These are phyloP conservation scores for Drosophila paramelanica DNA, from an alignment of 2,888 invertebrate genomes.

Conservation along the genomic window DNA sequence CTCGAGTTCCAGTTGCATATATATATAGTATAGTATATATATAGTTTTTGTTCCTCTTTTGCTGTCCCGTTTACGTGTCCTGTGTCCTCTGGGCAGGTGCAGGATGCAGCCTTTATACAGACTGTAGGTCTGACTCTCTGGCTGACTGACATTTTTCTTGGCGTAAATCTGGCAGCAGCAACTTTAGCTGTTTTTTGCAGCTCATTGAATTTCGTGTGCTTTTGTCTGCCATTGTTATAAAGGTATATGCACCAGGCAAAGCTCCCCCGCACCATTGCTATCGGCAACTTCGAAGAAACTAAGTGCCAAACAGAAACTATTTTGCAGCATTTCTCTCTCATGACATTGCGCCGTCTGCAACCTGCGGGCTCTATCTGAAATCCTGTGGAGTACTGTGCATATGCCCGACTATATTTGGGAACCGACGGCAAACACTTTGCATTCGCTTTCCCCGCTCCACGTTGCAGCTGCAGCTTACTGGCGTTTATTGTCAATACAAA, in stretches of 20 bases:
- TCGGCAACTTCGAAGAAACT: constrained; percentile 60
- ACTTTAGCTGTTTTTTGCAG: constrained; percentile 78
- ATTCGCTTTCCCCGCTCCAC: constrained; percentile 1
- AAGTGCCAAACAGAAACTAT: constrained; percentile 68
- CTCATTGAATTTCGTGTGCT: constrained; percentile 78
- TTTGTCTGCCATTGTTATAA: constrained; percentile 76
- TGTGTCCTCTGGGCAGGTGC: constrained; percentile 30
- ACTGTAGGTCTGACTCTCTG: constrained; percentile 45
- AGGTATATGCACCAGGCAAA: constrained; percentile 42
- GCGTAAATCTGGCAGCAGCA: constrained; percentile 76
- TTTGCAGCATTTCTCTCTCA: constrained; percentile 29
- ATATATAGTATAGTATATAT: constrained; percentile 15
- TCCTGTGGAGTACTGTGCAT: constrained; percentile 41
- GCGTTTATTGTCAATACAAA: constrained; percentile 80
- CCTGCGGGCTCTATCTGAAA: constrained; percentile 71
- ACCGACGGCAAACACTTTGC: constrained; percentile 41
- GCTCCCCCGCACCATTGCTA: constrained; percentile 3
- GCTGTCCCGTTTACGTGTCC: constrained; percentile 21
- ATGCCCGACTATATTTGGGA: constrained; percentile 45
- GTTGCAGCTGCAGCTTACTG: constrained; percentile 38
- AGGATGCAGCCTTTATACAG: constrained; percentile 39
- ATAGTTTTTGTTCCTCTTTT: constrained; percentile 9
- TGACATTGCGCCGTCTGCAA: constrained; percentile 31
- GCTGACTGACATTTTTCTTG: constrained; percentile 70
- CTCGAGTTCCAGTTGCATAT: constrained; percentile 61